Evolutionary conservation across 2,797 vertebrate genomes (phyloP), one percentile per base, ranked within the genome.

Genomic region (Cichlasoma orientale): DNA sequence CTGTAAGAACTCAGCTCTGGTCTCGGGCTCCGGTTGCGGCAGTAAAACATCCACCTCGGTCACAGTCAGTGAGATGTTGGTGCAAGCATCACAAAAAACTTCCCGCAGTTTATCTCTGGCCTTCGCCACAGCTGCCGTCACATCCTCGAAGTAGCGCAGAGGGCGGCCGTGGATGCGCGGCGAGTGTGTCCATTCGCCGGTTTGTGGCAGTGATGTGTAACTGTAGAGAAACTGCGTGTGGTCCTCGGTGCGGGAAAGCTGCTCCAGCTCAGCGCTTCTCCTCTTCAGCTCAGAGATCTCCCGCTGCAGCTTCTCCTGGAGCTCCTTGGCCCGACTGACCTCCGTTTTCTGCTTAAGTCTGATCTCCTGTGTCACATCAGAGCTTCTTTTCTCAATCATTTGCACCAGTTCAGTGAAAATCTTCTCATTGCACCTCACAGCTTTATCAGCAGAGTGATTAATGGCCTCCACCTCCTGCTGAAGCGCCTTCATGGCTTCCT

Each of bases 321-420:
- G 57, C 54, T 78, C 44, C 18, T 9, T 70, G 5, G 11, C 50
- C 3, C 21, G 68, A 47, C 47, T 36, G 1, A 80, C 57, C 41
- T 80, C 54, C 2, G 29, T 23, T 53, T 78, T 75, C 55, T 80
- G 81, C 19, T 18, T 58, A 8, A 50, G 25, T 61, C 68, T 78
- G 47, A 86, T 72, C 75, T 75, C 54, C 72, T 80, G 77, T 29
- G 55, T 83, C 38, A 78, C 61, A 19, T 82, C 77, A 66, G 38
- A 66, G 14, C 38, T 66, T 66, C 61, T 44, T 47, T 44, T 66
- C 61, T 66, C 38, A 27, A 66, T 66, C 1, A 7, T 66, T 66
- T 66, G 44, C 10, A 27, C 44, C 38, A 66, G 61, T 44, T 66
- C 61, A 27, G 38, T 53, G 68, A 81, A 81, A 27, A 76, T 53